A percentile compares a stretch with the other conserved stretches of the same genome.
Conservation (phyloP, 2,113 vertebrate genomes). For the human (Homo sapiens) region DNA sequence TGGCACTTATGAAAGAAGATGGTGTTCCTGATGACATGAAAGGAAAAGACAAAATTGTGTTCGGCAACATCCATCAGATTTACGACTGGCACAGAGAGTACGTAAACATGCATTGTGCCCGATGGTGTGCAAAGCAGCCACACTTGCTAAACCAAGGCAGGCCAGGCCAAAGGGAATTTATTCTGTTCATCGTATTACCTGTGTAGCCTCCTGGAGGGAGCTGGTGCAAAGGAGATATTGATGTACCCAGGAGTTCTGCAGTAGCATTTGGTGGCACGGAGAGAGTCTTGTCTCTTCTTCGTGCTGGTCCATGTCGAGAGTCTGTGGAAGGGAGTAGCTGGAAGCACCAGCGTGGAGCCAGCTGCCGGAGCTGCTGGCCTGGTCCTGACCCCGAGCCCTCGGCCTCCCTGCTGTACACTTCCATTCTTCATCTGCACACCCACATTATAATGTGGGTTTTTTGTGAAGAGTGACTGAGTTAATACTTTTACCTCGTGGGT, state of each 20-base stretch:
- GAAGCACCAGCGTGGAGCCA: rapidly evolving
- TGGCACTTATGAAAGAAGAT: constrained; percentile 98
- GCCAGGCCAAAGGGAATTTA: rapidly evolving
- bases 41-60: constrained; percentile 99
- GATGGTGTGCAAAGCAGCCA: rapidly evolving
- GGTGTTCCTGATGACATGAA: constrained; percentile 99
- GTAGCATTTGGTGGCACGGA: rapidly evolving
- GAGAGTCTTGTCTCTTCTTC: background rate
- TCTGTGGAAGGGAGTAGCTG: rapidly evolving
- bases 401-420: background rate
- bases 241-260: rapidly evolving
- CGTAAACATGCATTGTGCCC: background rate
- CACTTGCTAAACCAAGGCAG: rapidly evolving
- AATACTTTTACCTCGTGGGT: rapidly evolving
- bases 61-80: constrained; percentile 99
- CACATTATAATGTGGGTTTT: background rate
- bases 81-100: constrained; percentile 99
- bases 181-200: background rate
- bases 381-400: background rate
- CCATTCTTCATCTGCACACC: background rate
- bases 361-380: background rate
- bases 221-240: background rate
- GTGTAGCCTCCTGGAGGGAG: background rate
- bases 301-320: background rate
- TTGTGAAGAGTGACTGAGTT: background rate